Conservation (phyloP, 2,888 invertebrate genomes). For the Carterocephalus palaemon region DNA sequence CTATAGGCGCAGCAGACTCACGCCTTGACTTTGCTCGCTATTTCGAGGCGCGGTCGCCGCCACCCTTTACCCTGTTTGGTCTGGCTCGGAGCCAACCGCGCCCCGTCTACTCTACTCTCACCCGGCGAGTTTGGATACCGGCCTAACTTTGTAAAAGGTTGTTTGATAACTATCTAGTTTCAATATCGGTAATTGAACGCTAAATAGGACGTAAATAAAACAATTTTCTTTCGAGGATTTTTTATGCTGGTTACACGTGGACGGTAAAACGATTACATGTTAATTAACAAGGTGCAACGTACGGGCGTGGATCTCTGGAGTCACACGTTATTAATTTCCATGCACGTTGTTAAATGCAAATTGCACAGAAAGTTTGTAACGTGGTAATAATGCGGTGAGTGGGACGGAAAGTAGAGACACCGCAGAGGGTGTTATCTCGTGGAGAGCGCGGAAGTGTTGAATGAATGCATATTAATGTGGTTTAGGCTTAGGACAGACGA, state of each 20-base stretch:
- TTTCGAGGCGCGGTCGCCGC: conserved; percentile 71
- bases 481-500: too few species aligned
- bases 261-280: not conserved
- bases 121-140: conserved; percentile 31
- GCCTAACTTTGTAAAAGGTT: conserved; percentile 44
- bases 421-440: conserved; percentile 17
- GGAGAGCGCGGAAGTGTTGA: conserved; percentile 36
- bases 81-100: conserved; percentile 69
- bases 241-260: not conserved
- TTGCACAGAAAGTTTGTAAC: too few species aligned
- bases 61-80: conserved; percentile 74
- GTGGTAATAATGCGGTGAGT: not conserved
- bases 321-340: too few species aligned
- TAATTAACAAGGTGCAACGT: too few species aligned
- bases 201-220: not conserved
- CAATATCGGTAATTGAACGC: conserved; percentile 7
- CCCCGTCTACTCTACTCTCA: conserved; percentile 56
- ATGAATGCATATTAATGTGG: conserved; percentile 35
- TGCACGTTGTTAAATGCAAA: not conserved
- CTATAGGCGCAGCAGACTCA: conserved; percentile 46
- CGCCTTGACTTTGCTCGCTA: conserved; percentile 77
- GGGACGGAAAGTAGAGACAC: conserved; percentile 5
- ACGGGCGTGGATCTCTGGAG: too few species aligned
- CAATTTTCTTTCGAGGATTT: conserved; percentile 7
- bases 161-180: conserved; percentile 41